Percentiles rank a stretch among this genome's conserved stretches.
These are phyloP conservation scores for Numenius phaeopus DNA, from an alignment of 2,797 vertebrate species.

Conservation along the genomic window DNA sequence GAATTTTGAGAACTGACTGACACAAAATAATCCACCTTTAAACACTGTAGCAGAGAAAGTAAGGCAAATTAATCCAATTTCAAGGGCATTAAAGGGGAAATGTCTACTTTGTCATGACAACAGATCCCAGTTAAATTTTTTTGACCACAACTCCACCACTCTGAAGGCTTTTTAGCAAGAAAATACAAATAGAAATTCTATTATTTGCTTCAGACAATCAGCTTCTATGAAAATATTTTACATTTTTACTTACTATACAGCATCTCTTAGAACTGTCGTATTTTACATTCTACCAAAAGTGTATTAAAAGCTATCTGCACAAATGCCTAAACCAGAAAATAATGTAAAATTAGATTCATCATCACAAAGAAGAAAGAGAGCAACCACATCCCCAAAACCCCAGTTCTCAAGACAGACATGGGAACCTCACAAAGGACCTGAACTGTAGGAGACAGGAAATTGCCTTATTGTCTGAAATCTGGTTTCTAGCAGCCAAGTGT, in stretches of 20 bases:
- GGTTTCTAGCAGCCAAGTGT: constrained; percentile 46
- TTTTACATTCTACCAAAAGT: neutral
- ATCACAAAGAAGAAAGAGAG: neutral
- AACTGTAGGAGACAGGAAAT: constrained; percentile 63
- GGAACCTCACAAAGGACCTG: constrained; percentile 5
- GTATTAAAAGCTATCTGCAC: neutral
- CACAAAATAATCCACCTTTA: neutral
- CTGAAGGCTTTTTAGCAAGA: neutral
- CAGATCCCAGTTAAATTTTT: neutral
- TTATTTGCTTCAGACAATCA: neutral
- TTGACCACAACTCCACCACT: neutral
- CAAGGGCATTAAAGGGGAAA: neutral
- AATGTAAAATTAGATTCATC: neutral
- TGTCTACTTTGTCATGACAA: neutral
- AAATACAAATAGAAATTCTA: neutral
- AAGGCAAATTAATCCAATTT: neutral
- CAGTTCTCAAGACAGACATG: constrained; percentile 39
- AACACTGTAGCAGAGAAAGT: neutral
- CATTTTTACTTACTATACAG: neutral
- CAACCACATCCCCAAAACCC: neutral
- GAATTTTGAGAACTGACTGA: neutral
- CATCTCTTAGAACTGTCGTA: neutral
- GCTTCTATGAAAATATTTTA: neutral
- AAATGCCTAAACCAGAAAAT: neutral
- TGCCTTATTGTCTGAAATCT: constrained; percentile 62